Percentiles rank a stretch among this genome's conserved stretches.
phyloP scores from a whole-genome alignment of 2,113 vertebrate species.

The Oncorhynchus mykiss region DNA sequence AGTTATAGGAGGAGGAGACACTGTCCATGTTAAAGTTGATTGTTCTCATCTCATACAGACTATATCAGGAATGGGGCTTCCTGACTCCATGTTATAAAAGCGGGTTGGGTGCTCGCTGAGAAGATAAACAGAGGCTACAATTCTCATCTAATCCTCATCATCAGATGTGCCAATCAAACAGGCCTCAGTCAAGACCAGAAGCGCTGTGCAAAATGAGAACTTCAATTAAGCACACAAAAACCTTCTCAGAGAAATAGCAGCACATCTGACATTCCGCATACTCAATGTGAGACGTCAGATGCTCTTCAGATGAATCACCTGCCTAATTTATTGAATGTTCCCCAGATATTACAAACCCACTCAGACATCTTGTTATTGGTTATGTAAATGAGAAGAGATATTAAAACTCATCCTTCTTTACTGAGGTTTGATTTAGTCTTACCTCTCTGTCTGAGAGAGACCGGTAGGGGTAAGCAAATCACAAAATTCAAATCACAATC shows the following conservation, averaged over 20 bases:
- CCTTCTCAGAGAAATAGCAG: neutral
- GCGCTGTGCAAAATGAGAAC: neutral
- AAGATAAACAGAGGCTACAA: neutral
- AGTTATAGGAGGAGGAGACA: neutral
- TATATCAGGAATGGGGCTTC: neutral
- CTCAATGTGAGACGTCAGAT: slow-evolving; percentile 40
- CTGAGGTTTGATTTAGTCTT: neutral
- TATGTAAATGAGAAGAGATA: slow-evolving; percentile 2
- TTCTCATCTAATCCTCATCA: slow-evolving; percentile 25
- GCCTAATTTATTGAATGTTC: slow-evolving; percentile 19
- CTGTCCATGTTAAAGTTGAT: neutral
- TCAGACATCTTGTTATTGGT: slow-evolving; percentile 2
- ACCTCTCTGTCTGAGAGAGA: neutral
- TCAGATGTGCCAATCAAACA: slow-evolving; percentile 37
- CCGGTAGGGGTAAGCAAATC: too few species aligned
- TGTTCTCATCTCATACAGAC: neutral
- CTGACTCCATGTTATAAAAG: neutral
- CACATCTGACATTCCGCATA: neutral
- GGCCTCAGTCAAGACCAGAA: slow-evolving; percentile 20
- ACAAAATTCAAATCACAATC: too few species aligned
- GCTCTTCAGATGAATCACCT: slow-evolving; percentile 46
- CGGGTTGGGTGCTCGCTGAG: neutral
- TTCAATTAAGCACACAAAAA: slow-evolving; percentile 24
- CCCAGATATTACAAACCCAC: slow-evolving; percentile 25
- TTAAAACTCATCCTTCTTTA: neutral